Conservation (phyloP, 2,888 invertebrate species). For the Nephrotoma appendiculata region DNA sequence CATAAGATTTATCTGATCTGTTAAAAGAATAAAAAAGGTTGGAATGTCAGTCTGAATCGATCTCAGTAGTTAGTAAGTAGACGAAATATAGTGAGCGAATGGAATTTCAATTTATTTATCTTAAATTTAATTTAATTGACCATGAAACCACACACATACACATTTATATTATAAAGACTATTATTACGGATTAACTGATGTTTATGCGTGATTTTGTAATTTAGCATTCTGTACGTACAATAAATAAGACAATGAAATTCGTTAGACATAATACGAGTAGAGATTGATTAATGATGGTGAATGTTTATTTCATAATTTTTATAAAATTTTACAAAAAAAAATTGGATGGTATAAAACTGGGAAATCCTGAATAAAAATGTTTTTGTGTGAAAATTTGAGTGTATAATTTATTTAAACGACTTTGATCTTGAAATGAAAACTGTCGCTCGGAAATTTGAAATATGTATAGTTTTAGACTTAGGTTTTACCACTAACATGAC, state of each 20-base stretch:
- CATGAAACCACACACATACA: background rate
- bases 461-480: no score
- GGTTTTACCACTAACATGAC: no score
- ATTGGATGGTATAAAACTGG: no score
- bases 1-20: background rate
- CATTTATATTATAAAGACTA: background rate
- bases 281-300: background rate
- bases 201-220: background rate
- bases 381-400: no score
- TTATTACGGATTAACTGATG: background rate
- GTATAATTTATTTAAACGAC: no score
- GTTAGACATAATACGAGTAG: background rate
- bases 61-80: no score
- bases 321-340: no score
- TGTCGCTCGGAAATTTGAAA: no score
- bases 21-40: background rate
- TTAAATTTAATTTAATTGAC: background rate
- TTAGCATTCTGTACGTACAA: no score
- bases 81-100: background rate
- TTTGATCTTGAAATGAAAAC: no score
- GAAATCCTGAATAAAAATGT: no score
- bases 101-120: background rate
- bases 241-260: background rate
- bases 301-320: background rate
- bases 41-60: background rate